Conservation (phyloP, 2,888 invertebrate species). For the Cephus nigrinus region DNA sequence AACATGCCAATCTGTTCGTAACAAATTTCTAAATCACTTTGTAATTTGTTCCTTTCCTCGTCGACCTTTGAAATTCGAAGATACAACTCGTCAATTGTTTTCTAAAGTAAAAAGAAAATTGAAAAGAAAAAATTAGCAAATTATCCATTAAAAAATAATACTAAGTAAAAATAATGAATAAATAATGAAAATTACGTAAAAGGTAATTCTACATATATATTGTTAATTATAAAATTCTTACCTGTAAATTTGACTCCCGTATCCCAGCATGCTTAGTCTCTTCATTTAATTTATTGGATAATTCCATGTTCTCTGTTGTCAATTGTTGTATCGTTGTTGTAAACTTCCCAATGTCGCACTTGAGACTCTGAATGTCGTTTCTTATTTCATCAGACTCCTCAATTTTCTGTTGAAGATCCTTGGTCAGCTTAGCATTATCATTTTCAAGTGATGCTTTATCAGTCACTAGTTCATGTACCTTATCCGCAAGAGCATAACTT, state of each 20-base stretch:
- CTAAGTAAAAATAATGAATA: neutral
- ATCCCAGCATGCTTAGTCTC: slow-evolving; percentile 39
- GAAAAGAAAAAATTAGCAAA: neutral
- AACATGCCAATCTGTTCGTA: slow-evolving; percentile 34
- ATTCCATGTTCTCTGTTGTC: slow-evolving; percentile 53
- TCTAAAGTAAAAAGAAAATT: slow-evolving; percentile 23
- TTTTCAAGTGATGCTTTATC: slow-evolving; percentile 36
- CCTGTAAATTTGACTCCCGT: slow-evolving; percentile 31
- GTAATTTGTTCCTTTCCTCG: slow-evolving; percentile 38
- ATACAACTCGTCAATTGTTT: slow-evolving; percentile 42
- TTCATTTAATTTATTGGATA: slow-evolving; percentile 42
- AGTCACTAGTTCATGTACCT: slow-evolving; percentile 29
- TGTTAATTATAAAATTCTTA: slow-evolving; percentile 14
- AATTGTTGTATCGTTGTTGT: slow-evolving; percentile 48
- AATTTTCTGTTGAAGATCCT: slow-evolving; percentile 43
- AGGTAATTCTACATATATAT: neutral
- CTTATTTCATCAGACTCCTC: slow-evolving; percentile 51
- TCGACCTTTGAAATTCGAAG: slow-evolving; percentile 36
- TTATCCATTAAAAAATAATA: neutral
- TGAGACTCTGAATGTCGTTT: slow-evolving; percentile 47
- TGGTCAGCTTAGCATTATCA: slow-evolving; percentile 44
- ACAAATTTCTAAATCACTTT: slow-evolving; percentile 30
- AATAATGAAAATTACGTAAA: neutral
- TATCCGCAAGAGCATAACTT: slow-evolving; percentile 23
- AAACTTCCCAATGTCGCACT: slow-evolving; percentile 45